Evolutionary conservation across 2,888 invertebrate species (phyloP).

Genomic region (Acrobasis repandana): DNA sequence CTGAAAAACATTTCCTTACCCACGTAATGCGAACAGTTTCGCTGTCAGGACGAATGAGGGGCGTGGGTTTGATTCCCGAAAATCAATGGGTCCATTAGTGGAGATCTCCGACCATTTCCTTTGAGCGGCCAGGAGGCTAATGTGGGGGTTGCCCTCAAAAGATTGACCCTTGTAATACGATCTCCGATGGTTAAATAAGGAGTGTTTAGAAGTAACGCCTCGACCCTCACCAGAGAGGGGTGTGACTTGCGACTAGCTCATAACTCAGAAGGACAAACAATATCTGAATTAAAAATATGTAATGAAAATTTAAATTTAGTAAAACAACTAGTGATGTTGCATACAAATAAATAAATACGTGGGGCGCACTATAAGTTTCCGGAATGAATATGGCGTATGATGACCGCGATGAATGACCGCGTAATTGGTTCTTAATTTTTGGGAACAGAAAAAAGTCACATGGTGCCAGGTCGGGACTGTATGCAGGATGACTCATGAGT

Average conservation of each 20-base stretch:
- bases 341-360: too few species aligned
- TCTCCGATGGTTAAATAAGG: slow-evolving; percentile 30
- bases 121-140: slow-evolving; percentile 69
- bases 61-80: slow-evolving; percentile 58
- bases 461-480: too few species aligned
- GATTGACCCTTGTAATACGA: slow-evolving; percentile 66
- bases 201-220: neutral
- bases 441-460: too few species aligned
- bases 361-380: too few species aligned
- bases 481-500: too few species aligned
- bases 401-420: too few species aligned
- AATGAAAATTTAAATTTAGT: too few species aligned
- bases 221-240: neutral
- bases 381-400: too few species aligned
- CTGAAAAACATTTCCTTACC: slow-evolving; percentile 23
- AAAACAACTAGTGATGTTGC: too few species aligned
- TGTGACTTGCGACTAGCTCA: neutral
- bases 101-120: slow-evolving; percentile 62
- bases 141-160: slow-evolving; percentile 61
- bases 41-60: slow-evolving; percentile 44
- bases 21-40: slow-evolving; percentile 34
- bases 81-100: slow-evolving; percentile 74
- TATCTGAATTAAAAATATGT: too few species aligned
- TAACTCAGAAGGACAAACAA: too few species aligned
- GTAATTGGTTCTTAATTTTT: too few species aligned